Evolutionary conservation across 2,797 vertebrate species (phyloP).

Genomic region (Trichosurus vulpecula): DNA sequence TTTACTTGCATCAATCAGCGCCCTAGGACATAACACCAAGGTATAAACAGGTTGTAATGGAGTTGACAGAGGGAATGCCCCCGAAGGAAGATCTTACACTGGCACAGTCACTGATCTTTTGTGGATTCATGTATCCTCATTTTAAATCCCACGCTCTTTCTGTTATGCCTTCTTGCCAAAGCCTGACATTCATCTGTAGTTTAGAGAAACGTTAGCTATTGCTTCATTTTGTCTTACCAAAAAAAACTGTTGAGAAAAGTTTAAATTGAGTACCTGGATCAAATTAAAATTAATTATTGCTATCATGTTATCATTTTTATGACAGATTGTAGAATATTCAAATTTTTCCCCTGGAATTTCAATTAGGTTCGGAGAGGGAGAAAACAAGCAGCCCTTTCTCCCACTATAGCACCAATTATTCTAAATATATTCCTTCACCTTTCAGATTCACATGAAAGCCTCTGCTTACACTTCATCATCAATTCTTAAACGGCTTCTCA

Average conservation of each 20-base stretch:
- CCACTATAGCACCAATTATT: constrained; percentile 69
- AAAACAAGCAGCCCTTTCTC: constrained; percentile 52
- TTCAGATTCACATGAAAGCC: constrained; percentile 66
- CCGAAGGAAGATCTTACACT: neutral
- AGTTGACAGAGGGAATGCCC: neutral
- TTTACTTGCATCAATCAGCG: neutral
- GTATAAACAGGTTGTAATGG: neutral
- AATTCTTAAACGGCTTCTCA: constrained; percentile 41
- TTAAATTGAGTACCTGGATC: constrained; percentile 45
- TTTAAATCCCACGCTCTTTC: neutral
- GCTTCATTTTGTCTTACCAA: neutral
- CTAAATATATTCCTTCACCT: constrained; percentile 61
- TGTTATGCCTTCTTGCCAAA: neutral
- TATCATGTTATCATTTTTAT: constrained; percentile 55
- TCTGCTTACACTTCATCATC: constrained; percentile 62
- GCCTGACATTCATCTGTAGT: neutral
- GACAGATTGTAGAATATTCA: constrained; percentile 57
- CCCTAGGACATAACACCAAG: too few relatives aligned
- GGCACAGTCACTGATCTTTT: neutral
- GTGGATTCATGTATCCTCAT: neutral
- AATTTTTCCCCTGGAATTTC: constrained; percentile 66
- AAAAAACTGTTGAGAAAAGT: neutral
- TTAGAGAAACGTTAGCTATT: neutral
- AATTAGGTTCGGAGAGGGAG: constrained; percentile 58
- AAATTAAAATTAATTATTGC: constrained; percentile 65